Evolutionary conservation across 1,140 invertebrate genomes (phyloP).

Genomic region (Lerema accius): DNA sequence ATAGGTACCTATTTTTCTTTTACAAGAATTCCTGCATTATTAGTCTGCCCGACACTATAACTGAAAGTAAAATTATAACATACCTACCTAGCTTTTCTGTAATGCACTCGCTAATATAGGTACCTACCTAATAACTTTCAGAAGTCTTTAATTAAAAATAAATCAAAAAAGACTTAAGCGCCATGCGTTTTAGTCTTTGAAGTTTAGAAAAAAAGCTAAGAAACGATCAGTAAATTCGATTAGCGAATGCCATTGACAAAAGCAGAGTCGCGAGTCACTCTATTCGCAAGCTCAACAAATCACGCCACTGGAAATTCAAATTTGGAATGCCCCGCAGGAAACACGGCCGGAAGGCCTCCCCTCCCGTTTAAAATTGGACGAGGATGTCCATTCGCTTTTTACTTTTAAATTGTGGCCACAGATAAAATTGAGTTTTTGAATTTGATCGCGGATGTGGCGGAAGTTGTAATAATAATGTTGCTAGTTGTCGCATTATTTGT

Average conservation of each 20-base stretch:
- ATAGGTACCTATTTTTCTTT: too few species aligned
- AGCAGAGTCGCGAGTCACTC: background rate
- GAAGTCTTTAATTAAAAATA: too few species aligned
- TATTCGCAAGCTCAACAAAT: constrained; percentile 21
- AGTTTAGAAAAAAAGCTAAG: background rate
- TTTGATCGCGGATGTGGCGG: constrained; percentile 7
- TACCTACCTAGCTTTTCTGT: too few species aligned
- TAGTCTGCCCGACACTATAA: too few species aligned
- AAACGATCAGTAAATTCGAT: background rate
- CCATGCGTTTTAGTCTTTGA: too few species aligned
- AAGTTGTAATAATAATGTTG: constrained; percentile 23
- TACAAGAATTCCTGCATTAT: too few species aligned
- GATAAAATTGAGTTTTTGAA: constrained; percentile 34
- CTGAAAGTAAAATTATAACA: too few species aligned
- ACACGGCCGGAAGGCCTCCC: constrained; percentile 33
- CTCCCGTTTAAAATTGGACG: constrained; percentile 34
- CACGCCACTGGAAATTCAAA: constrained; percentile 27
- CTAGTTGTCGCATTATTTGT: background rate
- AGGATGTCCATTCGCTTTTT: constrained; percentile 27
- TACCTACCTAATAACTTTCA: too few species aligned
- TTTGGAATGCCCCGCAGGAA: constrained; percentile 31
- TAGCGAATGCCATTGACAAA: constrained; percentile 1
- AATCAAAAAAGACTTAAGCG: too few species aligned
- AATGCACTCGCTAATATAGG: too few species aligned
- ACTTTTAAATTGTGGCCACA: constrained; percentile 36